Evolutionary conservation across 1,140 invertebrate genomes (phyloP), one percentile per base, ranked within the genome.

Genomic region (Halesus radiatus): DNA sequence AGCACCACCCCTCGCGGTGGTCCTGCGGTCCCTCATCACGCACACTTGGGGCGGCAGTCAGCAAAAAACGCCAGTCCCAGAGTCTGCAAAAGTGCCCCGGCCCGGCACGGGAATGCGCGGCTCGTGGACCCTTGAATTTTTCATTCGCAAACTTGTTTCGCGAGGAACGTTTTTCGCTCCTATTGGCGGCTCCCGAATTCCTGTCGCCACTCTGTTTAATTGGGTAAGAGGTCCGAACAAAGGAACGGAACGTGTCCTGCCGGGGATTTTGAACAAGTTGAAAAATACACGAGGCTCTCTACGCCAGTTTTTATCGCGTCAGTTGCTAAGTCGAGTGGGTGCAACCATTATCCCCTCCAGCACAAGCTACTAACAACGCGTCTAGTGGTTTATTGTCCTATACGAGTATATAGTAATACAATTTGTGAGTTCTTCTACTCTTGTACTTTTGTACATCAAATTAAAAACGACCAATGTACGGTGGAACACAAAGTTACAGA

Each of bases 161-260:
- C 0, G 22, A 29, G 62, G 62, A n/a, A 6, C 8, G 23, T 26
- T n/a, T 8, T 66, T 32, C 62, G 62, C 62, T n/a, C 29, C 22
- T 32, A n/a, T 29, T 29, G 62, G 16, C 22, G 62, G 29, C 18
- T 60, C 56, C 56, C 56, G 18, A 60, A 66, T 66, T 32, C 22
- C 62, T 66, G 62, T 66, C 62, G 29, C 62, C 62, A 66, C 62
- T 66, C 62, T 37, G 29, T 66, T 22, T 66, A 66, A 66, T 66
- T 66, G 22, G 62, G 62, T 66, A 60, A 60, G 20, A 60, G 56
- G 18, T 20, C 8, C 1, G 23, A 60, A 60, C 56, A 60, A 60
- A 60, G 56, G 56, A 60, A 60, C 18, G 56, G 18, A 60, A 60
- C 56, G 56, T 20, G 16, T 60, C 20, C 56, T 15, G 5, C 18